Evolutionary conservation across 2,888 invertebrate species (phyloP).

Genomic region (Phengaris arion): DNA sequence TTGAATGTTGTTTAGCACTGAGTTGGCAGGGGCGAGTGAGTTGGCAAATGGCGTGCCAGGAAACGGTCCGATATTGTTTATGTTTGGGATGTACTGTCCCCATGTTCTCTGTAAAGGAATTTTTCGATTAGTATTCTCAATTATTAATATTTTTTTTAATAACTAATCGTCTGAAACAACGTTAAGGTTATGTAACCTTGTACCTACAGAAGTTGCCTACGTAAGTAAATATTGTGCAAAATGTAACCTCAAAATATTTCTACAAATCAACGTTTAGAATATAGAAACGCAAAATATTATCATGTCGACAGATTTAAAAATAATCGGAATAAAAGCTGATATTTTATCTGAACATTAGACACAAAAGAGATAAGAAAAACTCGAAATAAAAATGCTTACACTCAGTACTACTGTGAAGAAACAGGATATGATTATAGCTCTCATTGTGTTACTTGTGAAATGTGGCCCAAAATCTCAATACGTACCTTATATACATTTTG

Average conservation of each 20-base stretch:
- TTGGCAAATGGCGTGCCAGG: constrained; percentile 31
- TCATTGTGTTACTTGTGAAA: constrained; percentile 17
- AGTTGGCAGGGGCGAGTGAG: constrained; percentile 33
- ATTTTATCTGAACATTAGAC: neutral
- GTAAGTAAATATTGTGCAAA: too few species aligned
- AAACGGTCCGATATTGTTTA: neutral
- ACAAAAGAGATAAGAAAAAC: neutral
- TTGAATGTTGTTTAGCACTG: constrained; percentile 45
- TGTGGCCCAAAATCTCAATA: neutral
- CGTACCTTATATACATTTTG: constrained; percentile 10
- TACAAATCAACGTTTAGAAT: too few species aligned
- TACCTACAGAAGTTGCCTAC: too few species aligned
- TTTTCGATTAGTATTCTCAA: too few species aligned
- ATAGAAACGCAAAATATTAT: too few species aligned
- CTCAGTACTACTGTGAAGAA: constrained; percentile 5
- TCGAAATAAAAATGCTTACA: neutral
- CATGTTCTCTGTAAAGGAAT: constrained; percentile 12
- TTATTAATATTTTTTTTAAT: too few species aligned
- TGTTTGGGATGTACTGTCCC: constrained; percentile 18
- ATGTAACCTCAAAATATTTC: too few species aligned
- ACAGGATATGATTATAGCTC: neutral
- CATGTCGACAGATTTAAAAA: neutral
- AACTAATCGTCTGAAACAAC: too few species aligned
- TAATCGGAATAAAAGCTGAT: neutral
- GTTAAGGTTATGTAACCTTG: too few species aligned